These are phyloP conservation scores for Aromia moschata DNA, from an alignment of 2,888 invertebrate genomes.

Conservation along the genomic window DNA sequence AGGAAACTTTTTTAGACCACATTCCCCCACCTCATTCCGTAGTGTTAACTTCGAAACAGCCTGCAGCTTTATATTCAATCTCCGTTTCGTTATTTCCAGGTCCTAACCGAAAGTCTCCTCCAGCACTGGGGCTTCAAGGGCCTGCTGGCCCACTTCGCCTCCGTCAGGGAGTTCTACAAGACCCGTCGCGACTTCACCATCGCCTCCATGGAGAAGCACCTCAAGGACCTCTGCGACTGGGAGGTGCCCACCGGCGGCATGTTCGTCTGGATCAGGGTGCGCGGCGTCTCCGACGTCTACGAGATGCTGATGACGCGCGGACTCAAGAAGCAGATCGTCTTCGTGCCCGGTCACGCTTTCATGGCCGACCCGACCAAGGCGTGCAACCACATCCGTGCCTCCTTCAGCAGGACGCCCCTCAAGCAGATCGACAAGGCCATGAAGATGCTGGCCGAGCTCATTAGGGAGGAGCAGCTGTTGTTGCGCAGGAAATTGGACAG, in stretches of 20 bases:
- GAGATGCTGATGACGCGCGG: slow-evolving; percentile 78
- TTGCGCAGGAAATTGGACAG: slow-evolving; percentile 60
- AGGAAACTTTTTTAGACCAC: no score
- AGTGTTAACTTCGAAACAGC: no score
- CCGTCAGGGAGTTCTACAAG: slow-evolving; percentile 71
- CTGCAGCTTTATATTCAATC: no score
- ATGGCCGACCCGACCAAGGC: slow-evolving; percentile 70
- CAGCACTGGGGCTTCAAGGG: slow-evolving; percentile 70
- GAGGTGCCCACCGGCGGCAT: slow-evolving; percentile 75
- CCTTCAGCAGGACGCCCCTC: slow-evolving; percentile 74
- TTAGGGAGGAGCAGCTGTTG: slow-evolving; percentile 68
- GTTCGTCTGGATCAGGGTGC: slow-evolving; percentile 80
- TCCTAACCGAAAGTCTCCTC: slow-evolving; percentile 67
- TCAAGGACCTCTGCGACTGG: slow-evolving; percentile 73
- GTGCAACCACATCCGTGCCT: slow-evolving; percentile 74
- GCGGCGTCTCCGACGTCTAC: slow-evolving; percentile 74
- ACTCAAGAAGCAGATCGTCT: slow-evolving; percentile 71
- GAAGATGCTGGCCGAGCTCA: slow-evolving; percentile 68
- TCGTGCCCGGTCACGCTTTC: slow-evolving; percentile 81
- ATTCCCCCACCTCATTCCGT: no score
- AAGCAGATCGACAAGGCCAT: slow-evolving; percentile 74
- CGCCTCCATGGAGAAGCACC: slow-evolving; percentile 68
- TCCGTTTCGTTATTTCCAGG: slow-evolving; percentile 66
- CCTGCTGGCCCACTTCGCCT: slow-evolving; percentile 68
- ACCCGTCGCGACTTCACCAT: slow-evolving; percentile 71